Percentiles rank a stretch among this genome's conserved stretches.
These are phyloP conservation scores for Australoheros facetus DNA, from an alignment of 2,797 vertebrate genomes.

Conservation along the genomic window DNA sequence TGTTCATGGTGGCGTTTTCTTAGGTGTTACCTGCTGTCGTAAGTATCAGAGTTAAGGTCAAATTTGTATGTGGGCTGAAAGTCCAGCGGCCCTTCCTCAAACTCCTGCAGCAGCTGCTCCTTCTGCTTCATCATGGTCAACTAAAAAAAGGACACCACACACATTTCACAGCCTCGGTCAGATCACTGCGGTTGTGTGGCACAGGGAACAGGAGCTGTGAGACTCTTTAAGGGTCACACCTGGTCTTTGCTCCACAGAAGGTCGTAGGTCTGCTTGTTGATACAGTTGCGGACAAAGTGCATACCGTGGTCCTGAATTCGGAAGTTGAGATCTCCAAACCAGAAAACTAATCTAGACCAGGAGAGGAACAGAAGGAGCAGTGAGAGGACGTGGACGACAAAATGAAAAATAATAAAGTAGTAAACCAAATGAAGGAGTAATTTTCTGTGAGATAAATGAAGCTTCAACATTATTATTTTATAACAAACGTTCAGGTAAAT, in stretches of 20 bases:
- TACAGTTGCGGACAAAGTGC: conserved; percentile 88
- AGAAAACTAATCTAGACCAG: conserved; percentile 86
- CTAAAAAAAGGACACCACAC: conserved; percentile 70
- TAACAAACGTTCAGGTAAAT: not conserved
- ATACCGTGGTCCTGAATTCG: conserved; percentile 92
- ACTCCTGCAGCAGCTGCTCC: conserved; percentile 86
- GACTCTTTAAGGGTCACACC: conserved; percentile 69
- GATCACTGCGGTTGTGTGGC: not conserved
- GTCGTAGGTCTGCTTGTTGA: conserved; percentile 82
- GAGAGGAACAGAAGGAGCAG: not conserved
- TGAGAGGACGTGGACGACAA: no score
- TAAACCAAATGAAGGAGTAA: not conserved
- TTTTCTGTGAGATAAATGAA: not conserved
- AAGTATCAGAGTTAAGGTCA: conserved; percentile 87
- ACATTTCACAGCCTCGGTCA: not conserved
- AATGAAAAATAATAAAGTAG: not conserved
- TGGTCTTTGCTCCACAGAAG: conserved; percentile 95
- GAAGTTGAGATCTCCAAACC: conserved; percentile 97
- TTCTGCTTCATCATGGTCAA: conserved; percentile 90
- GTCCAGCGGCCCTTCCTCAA: conserved; percentile 90
- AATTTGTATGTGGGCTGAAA: conserved; percentile 98
- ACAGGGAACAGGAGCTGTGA: not conserved
- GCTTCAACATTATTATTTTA: not conserved
- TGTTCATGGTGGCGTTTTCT: not conserved
- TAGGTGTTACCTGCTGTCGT: conserved; percentile 90